Evolutionary conservation across 2,113 vertebrate genomes (phyloP).

Genomic region (Hippocampus guttulatus): DNA sequence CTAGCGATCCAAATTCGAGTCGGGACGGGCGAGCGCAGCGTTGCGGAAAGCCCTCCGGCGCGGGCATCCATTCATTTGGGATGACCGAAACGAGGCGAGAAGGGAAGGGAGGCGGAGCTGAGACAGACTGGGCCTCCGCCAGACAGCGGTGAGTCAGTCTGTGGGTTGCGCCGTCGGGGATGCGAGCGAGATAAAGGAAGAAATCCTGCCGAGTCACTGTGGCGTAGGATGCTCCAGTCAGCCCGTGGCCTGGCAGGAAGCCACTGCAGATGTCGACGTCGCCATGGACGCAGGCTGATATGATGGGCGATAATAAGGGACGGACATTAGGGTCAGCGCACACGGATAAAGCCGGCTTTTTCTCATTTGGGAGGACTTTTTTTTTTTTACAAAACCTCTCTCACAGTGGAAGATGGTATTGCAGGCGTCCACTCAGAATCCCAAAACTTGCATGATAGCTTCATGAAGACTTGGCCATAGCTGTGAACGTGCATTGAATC

Average conservation of each 20-base stretch:
- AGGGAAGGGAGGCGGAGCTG: slow-evolving; percentile 47
- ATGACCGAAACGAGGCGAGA: slow-evolving; percentile 41
- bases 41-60: slow-evolving; percentile 50
- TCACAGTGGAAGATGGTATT: background rate
- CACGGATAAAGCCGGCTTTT: background rate
- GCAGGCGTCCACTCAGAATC: background rate
- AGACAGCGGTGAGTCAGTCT: slow-evolving; percentile 62
- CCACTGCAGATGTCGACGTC: slow-evolving; percentile 51
- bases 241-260: slow-evolving; percentile 53
- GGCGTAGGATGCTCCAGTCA: slow-evolving; percentile 59
- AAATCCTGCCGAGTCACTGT: slow-evolving; percentile 71
- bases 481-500: too few relatives aligned
- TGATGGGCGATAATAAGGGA: slow-evolving; percentile 45
- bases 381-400: background rate
- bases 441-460: too few relatives aligned
- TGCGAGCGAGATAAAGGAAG: slow-evolving; percentile 37
- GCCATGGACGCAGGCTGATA: slow-evolving; percentile 33
- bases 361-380: background rate
- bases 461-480: background rate
- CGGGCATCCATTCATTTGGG: slow-evolving; percentile 54
- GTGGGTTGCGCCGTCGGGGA: slow-evolving; percentile 55
- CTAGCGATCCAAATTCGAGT: slow-evolving; percentile 30
- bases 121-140: slow-evolving; percentile 63
- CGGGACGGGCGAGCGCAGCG: slow-evolving; percentile 43
- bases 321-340: slow-evolving; percentile 2